phyloP scores from a whole-genome alignment of 92 coral and sea anemone genomes.

The Pocillopora grandis region DNA sequence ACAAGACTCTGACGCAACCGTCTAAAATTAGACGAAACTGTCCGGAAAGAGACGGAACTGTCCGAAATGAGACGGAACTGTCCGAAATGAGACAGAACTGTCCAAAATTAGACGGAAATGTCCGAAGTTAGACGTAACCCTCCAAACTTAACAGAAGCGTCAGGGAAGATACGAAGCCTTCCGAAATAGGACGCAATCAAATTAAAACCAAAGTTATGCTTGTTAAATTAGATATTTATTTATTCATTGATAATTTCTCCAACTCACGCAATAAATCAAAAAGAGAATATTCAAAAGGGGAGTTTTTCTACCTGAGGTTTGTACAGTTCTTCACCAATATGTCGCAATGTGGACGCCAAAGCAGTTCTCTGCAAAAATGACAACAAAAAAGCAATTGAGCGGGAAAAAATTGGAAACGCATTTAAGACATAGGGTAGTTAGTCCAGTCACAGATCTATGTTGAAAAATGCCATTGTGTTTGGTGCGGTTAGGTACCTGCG shows the following conservation, averaged over 20 bases:
- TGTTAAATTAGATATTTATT: too few species aligned
- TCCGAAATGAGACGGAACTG: neutral
- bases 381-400: neutral
- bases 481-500: slow-evolving; percentile 65
- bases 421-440: too few species aligned
- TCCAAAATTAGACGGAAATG: neutral
- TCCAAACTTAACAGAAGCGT: too few species aligned
- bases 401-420: neutral
- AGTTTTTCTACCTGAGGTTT: slow-evolving; percentile 86
- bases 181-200: too few species aligned
- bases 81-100: neutral
- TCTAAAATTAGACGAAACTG: too few species aligned
- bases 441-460: neutral
- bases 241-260: too few species aligned
- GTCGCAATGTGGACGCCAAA: slow-evolving; percentile 90
- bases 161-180: too few species aligned
- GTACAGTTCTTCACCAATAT: slow-evolving; percentile 93
- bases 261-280: too few species aligned
- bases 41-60: neutral
- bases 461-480: too few species aligned
- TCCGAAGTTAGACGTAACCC: too few species aligned
- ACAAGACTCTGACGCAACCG: too few species aligned
- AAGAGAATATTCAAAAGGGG: neutral
- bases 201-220: too few species aligned
- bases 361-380: slow-evolving; percentile 75